These are phyloP conservation scores for Callaeas wilsoni DNA, from an alignment of 2,113 vertebrate genomes.

Conservation along the genomic window DNA sequence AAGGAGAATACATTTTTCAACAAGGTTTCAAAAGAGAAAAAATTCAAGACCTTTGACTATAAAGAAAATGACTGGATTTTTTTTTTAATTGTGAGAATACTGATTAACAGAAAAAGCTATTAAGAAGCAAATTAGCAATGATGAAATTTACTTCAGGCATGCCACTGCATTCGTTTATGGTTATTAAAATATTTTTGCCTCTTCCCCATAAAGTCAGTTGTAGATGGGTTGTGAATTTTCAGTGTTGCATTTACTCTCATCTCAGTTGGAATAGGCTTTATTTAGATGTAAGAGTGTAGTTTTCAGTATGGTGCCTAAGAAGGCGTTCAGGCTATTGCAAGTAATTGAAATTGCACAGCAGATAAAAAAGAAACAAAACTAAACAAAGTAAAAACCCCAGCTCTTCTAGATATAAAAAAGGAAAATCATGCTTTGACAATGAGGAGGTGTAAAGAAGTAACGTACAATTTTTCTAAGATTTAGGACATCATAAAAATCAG, in stretches of 20 bases:
- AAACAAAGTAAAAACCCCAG: not conserved
- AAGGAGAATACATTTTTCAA: not conserved
- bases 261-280: not conserved
- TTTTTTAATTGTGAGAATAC: not conserved
- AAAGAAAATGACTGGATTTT: not conserved
- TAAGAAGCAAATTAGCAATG: not conserved
- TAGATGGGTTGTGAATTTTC: not conserved
- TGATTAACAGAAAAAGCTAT: conserved; percentile 3
- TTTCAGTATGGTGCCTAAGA: not conserved
- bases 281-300: not conserved
- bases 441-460: not conserved
- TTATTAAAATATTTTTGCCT: not conserved
- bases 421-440: not conserved
- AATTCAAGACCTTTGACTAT: not conserved
- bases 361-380: not conserved
- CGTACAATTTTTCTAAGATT: not conserved
- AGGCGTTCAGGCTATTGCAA: not conserved
- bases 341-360: not conserved
- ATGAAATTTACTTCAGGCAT: not conserved
- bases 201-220: not conserved
- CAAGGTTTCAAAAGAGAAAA: not conserved
- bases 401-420: not conserved
- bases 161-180: not conserved
- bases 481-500: not conserved
- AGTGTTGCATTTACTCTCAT: not conserved